Percentiles rank a stretch among this genome's conserved stretches.
Evolutionary conservation across 2,888 invertebrate species (phyloP).

Genomic region (Schrankia costaestrigalis): DNA sequence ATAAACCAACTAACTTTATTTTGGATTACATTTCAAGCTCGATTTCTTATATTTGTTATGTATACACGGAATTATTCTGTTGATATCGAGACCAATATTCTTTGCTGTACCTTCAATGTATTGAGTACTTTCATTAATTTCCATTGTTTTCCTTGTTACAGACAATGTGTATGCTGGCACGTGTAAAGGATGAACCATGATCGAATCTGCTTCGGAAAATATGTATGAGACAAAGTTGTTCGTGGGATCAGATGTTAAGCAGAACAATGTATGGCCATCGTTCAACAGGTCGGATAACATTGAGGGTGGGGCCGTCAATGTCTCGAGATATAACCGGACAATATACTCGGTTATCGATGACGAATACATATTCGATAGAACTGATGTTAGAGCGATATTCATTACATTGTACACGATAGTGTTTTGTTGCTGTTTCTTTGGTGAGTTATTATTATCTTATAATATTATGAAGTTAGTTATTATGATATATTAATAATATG

Average conservation of each 20-base stretch:
- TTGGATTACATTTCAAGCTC: constrained; percentile 15
- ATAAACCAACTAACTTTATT: too few relatives aligned
- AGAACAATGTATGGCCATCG: constrained; percentile 37
- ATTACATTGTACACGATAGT: constrained; percentile 88
- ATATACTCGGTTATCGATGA: constrained; percentile 58
- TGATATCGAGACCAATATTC: constrained; percentile 14
- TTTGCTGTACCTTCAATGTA: constrained; percentile 9
- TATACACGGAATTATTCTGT: constrained; percentile 11
- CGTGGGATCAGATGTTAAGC: constrained; percentile 44
- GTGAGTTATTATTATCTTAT: constrained; percentile 77
- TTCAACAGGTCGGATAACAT: constrained; percentile 41
- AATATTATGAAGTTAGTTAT: too few relatives aligned
- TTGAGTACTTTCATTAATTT: too few relatives aligned
- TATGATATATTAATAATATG: too few relatives aligned
- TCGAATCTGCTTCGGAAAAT: constrained; percentile 36
- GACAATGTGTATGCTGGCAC: constrained; percentile 39
- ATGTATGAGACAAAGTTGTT: constrained; percentile 53
- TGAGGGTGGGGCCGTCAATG: constrained; percentile 31
- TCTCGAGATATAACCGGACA: constrained; percentile 47
- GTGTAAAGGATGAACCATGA: constrained; percentile 32
- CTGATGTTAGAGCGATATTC: constrained; percentile 86
- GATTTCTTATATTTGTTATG: constrained; percentile 15
- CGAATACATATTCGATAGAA: constrained; percentile 88
- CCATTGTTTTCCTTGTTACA: constrained; percentile 40
- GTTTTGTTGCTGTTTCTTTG: constrained; percentile 91